Evolutionary conservation across 2,797 vertebrate species (phyloP).

Genomic region (Odontamblyopus lacepedii): DNA sequence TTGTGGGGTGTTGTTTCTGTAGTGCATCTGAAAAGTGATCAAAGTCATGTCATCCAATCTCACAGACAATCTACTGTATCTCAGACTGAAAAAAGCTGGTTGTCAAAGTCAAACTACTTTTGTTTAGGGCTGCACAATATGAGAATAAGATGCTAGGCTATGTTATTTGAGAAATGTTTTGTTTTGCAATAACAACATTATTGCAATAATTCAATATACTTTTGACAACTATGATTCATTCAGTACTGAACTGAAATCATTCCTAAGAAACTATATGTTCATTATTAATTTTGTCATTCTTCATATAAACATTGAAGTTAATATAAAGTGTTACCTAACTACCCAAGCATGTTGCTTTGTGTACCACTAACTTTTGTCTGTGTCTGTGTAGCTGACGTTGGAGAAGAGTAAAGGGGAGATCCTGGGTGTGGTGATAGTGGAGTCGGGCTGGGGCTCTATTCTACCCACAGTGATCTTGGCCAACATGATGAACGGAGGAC

Average conservation of each 20-base stretch:
- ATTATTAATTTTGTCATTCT: too few species aligned
- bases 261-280: too few species aligned
- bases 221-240: too few species aligned
- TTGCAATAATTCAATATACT: too few species aligned
- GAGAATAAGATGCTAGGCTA: too few species aligned
- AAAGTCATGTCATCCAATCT: neutral
- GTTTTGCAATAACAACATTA: too few species aligned
- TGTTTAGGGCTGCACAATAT: too few species aligned
- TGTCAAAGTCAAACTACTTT: neutral
- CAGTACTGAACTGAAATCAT: too few species aligned
- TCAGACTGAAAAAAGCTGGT: neutral
- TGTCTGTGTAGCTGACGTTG: constrained; percentile 86
- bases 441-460: constrained; percentile 99
- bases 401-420: constrained; percentile 98
- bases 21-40: neutral
- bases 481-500: constrained; percentile 99
- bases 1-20: neutral
- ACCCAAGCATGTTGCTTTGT: neutral
- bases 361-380: neutral
- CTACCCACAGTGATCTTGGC: constrained; percentile 97
- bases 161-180: too few species aligned
- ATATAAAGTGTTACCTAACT: neutral
- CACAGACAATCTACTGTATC: neutral
- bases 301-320: too few species aligned
- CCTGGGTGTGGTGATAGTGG: constrained; percentile 96